These are phyloP conservation scores for Phodopus roborovskii DNA, from an alignment of 2,113 vertebrate genomes.

Conservation along the genomic window DNA sequence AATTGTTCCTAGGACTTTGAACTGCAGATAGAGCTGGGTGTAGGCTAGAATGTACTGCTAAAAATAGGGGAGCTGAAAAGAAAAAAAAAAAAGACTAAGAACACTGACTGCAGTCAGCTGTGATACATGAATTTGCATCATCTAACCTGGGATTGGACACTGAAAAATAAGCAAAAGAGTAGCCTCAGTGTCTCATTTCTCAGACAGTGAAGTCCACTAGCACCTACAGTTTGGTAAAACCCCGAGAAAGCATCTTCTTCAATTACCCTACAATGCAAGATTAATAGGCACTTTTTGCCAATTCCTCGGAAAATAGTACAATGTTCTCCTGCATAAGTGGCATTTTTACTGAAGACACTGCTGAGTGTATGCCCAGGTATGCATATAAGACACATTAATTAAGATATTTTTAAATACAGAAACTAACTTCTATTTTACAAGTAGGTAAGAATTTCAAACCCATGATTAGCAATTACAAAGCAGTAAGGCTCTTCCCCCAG, in stretches of 20 bases:
- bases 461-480: neutral
- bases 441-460: neutral
- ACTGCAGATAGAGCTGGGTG: slow-evolving; percentile 24
- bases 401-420: slow-evolving; percentile 1
- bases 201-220: neutral
- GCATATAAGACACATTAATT: neutral
- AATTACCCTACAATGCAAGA: neutral
- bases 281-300: neutral
- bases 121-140: slow-evolving; percentile 68
- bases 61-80: slow-evolving; percentile 51
- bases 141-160: neutral
- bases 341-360: neutral
- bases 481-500: neutral
- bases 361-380: neutral
- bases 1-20: slow-evolving; percentile 14
- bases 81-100: slow-evolving; percentile 43
- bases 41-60: slow-evolving; percentile 7
- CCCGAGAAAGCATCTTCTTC: neutral
- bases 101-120: slow-evolving; percentile 68
- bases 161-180: slow-evolving; percentile 45
- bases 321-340: neutral
- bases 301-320: neutral
- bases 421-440: neutral
- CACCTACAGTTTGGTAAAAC: neutral
- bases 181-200: slow-evolving; percentile 44